Percentiles rank a stretch among this genome's conserved stretches.
Conservation (phyloP, 2,113 vertebrate species). For the human (Homo sapiens) region GRCh38 chrX:101919501-101920000, state of each 20-base stretch:
- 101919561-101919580: neutral
- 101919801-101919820: neutral
- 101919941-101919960: neutral
- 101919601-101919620: neutral
- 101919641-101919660: neutral
- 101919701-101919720: slow-evolving; percentile 14
- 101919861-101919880: neutral
- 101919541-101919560: slow-evolving; percentile 16
- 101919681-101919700: neutral
- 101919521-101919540: neutral
- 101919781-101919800: neutral
- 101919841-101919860: slow-evolving; percentile 35
- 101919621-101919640: neutral
- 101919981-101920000: neutral
- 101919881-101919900: neutral
- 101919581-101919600: slow-evolving; percentile 19
- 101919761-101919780: neutral
- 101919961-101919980: neutral
- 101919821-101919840: neutral
- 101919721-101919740: slow-evolving; percentile 6
- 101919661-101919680: neutral
- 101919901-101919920: neutral
- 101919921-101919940: neutral
- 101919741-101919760: neutral
- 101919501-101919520: neutral